Percentiles rank a stretch among this genome's conserved stretches.
phyloP scores from a whole-genome alignment of 2,888 invertebrate species.

The Drosophila meridionalis region DNA sequence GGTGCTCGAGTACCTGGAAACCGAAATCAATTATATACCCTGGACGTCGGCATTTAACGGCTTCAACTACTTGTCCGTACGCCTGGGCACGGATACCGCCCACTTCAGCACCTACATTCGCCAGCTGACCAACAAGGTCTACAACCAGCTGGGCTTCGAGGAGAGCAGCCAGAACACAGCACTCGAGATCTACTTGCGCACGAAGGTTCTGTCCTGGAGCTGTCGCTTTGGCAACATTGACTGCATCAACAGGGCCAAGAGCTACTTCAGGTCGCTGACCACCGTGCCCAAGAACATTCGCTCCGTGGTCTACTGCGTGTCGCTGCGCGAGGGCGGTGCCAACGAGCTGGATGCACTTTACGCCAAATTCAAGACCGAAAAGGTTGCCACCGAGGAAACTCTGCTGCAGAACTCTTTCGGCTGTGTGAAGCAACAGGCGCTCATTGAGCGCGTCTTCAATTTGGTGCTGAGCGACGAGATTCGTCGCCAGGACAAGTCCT shows the following conservation, averaged over 20 bases:
- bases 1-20: constrained; percentile 89
- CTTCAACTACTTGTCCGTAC: constrained; percentile 83
- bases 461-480: constrained; percentile 85
- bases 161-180: constrained; percentile 85
- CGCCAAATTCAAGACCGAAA: constrained; percentile 87
- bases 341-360: constrained; percentile 89
- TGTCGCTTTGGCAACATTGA: constrained; percentile 88
- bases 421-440: constrained; percentile 87
- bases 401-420: constrained; percentile 89
- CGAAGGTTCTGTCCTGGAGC: constrained; percentile 87
- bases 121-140: constrained; percentile 85
- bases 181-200: constrained; percentile 87
- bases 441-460: constrained; percentile 86
- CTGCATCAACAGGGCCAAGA: constrained; percentile 86
- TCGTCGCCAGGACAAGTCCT: constrained; percentile 82
- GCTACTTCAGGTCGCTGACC: constrained; percentile 81
- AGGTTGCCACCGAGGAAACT: constrained; percentile 89
- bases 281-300: constrained; percentile 88
- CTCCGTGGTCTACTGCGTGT: constrained; percentile 91
- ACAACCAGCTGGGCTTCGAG: constrained; percentile 86
- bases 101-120: constrained; percentile 85
- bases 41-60: constrained; percentile 89
- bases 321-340: constrained; percentile 88
- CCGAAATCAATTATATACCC: constrained; percentile 90
- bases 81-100: constrained; percentile 72